Conservation (phyloP, 1,140 invertebrate genomes). For the Micrasema minimum region DNA sequence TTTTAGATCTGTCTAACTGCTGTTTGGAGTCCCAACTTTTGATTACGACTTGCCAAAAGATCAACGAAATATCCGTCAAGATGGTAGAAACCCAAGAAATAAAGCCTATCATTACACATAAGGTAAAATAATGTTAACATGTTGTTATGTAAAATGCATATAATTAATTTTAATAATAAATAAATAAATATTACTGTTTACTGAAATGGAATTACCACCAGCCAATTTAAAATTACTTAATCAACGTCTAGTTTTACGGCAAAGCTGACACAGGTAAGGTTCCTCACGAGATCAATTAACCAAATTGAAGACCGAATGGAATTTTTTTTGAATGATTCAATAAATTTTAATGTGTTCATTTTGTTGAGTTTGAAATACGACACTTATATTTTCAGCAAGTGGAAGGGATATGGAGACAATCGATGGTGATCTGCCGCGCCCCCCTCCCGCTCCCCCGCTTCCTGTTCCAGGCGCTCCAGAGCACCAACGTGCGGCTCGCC, state of each 20-base stretch:
- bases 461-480: conserved; percentile 89
- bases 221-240: too few relatives aligned
- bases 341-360: too few relatives aligned
- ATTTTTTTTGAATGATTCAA: too few relatives aligned
- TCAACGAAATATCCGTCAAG: conserved; percentile 56
- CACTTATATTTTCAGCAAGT: conserved; percentile 70
- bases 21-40: conserved; percentile 59
- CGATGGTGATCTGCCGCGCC: conserved; percentile 73
- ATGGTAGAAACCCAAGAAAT: conserved; percentile 54
- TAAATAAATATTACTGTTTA: too few relatives aligned
- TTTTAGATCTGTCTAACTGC: conserved; percentile 49
- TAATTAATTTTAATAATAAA: too few relatives aligned
- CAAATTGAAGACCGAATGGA: too few relatives aligned
- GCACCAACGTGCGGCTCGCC: conserved; percentile 83
- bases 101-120: conserved; percentile 61
- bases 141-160: too few relatives aligned
- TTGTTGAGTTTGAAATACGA: too few relatives aligned
- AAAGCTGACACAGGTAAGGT: too few relatives aligned
- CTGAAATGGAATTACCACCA: too few relatives aligned
- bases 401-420: conserved; percentile 74
- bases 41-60: conserved; percentile 58
- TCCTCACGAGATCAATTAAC: too few relatives aligned
- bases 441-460: conserved; percentile 83
- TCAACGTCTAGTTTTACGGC: too few relatives aligned
- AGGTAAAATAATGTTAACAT: conserved; percentile 57